Conservation (phyloP, 2,797 vertebrate species). For the Micropoecilia bifurca region DNA sequence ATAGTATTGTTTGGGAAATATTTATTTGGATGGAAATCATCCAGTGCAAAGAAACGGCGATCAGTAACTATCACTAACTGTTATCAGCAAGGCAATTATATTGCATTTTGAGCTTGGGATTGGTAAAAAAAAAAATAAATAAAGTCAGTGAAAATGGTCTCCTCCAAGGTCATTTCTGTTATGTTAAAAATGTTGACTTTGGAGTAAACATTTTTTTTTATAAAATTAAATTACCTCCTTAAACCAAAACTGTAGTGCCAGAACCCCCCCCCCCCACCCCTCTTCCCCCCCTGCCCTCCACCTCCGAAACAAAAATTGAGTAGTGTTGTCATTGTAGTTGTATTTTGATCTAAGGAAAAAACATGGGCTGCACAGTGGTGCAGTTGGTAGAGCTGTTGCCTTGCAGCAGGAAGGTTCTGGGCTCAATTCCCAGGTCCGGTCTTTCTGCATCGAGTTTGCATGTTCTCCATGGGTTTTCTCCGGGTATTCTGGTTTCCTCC, state of each 20-base stretch:
- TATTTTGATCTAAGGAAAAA: slow-evolving; percentile 1
- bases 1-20: background rate
- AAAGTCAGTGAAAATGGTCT: too few species aligned
- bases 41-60: background rate
- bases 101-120: background rate
- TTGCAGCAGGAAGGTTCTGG: too few species aligned
- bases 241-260: background rate
- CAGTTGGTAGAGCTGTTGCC: too few species aligned
- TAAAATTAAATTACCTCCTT: background rate
- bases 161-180: background rate
- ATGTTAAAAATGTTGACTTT: background rate
- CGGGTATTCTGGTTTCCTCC: too few species aligned
- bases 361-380: too few species aligned
- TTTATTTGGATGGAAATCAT: background rate
- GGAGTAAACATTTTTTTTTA: background rate
- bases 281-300: too few species aligned
- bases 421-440: too few species aligned
- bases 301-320: background rate
- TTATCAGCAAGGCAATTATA: background rate
- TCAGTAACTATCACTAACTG: background rate
- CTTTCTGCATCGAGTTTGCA: too few species aligned
- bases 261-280: too few species aligned
- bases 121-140: background rate
- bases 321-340: background rate
- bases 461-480: too few species aligned